Conservation (phyloP, 2,888 invertebrate species). For the Parthenolecanium corni region DNA sequence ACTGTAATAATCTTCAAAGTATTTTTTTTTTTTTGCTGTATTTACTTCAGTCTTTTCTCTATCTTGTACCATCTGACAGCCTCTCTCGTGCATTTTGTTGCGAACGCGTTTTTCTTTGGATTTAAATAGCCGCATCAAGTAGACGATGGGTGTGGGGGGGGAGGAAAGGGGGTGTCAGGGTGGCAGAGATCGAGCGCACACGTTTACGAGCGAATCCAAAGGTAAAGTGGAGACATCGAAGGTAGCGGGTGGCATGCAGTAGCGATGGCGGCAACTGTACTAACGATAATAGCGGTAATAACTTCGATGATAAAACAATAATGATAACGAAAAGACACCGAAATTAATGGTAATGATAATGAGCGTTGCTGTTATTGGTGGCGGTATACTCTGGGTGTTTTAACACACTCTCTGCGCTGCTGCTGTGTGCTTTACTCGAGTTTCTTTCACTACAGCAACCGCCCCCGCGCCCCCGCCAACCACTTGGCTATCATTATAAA, state of each 20-base stretch:
- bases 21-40: no score
- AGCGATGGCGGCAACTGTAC: constrained; percentile 16
- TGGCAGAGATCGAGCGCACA: not conserved
- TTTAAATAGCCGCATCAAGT: no score
- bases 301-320: constrained; percentile 28
- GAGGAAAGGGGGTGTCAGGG: not conserved
- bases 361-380: constrained; percentile 23
- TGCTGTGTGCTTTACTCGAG: constrained; percentile 1
- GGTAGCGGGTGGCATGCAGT: not conserved
- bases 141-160: no score
- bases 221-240: not conserved
- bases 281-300: constrained; percentile 28
- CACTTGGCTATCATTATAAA: constrained; percentile 23
- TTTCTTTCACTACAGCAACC: not conserved
- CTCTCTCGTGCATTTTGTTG: no score
- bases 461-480: not conserved
- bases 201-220: not conserved
- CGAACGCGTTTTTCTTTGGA: no score
- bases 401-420: no score
- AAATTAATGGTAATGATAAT: constrained; percentile 28
- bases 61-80: no score
- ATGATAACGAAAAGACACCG: constrained; percentile 28
- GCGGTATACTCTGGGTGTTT: constrained; percentile 6
- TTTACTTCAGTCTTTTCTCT: no score
- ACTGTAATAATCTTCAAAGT: no score